Base-by-base conservation (phyloP, 2,888 invertebrate genomes). In the Hyposoter dolosus region DNA sequence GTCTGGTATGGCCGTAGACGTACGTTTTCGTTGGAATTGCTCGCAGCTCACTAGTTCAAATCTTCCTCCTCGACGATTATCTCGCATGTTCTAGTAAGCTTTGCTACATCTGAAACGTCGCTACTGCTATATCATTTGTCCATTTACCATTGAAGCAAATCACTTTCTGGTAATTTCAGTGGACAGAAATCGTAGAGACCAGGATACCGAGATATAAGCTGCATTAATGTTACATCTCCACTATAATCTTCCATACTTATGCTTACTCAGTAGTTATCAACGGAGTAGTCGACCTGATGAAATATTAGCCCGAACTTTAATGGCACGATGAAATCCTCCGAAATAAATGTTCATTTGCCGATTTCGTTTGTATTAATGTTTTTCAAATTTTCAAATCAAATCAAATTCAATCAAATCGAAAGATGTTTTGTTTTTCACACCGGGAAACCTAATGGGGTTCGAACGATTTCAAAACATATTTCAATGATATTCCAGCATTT, bases 51-150 rank as follows among this genome's bases (percentile, higher is more conserved):
- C 65, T 43, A 40, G 74, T 60, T 60, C 60, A 40, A 47, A 77
- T 77, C 77, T 77, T 66, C 68, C 66, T 65, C 50, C n/a, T 50
- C 47, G 47, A 35, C 66, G 65, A 47, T 77, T 65, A 50, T 66
- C 65, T 66, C 66, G 19, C 65, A n/a, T 50, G 40, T 32, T 68
- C 66, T 23, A 40, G 53, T 50, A 53, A 68, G 50, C 50, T 77
- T 50, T 23, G 40, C 40, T 17, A 50, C 43, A 60, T 40, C 40
- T 35, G 50, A 77, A 77, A 63, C 77, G 53, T 40, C 9, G 7
- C n/a, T 17, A 35, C 4, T 50, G 17, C 66, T 66, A 40, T 77
- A 65, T 77, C 19, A 32, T 40, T 28, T n/a, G 40, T 40, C 66
- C 63, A 68, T 77, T 68, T 66, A 40, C 50, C 50, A 66, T 53